Evolutionary conservation across 2,888 invertebrate genomes (phyloP), one percentile per base, ranked within the genome.

Genomic region (Trichopria drosophilae): DNA sequence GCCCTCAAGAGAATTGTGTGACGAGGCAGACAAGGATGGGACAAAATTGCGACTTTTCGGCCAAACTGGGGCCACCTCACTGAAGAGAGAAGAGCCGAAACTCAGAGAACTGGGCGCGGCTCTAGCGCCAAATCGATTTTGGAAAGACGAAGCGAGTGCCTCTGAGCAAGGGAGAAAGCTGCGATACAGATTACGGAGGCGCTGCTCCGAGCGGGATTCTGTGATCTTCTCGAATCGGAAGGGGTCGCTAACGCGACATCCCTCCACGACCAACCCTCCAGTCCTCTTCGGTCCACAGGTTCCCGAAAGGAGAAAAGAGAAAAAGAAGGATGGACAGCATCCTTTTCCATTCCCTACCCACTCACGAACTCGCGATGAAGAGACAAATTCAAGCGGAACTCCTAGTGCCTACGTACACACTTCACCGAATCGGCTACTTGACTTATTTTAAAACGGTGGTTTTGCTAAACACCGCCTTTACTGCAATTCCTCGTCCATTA

Each of bases 111-210:
- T 69, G 71, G 72, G 72, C 71, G 72, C 71, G 71, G 71, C 65
- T 69, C 67, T 63, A 64, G 64, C 67, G n/a, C 66, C 59, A 69
- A 69, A 72, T 72, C 72, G 72, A 72, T 72, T 72, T 72, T 71
- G 69, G 69, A 59, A 69, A 71, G 71, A 67, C 57, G 57, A 49
- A 53, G 56, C 55, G 55, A 39, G 43, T 31, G n/a, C 45, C 48
- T 39, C 52, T 51, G 54, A 46, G 35, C n/a, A 54, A 59, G 40
- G 51, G 52, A 42, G 51, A 53, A 53, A 57, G 58, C 57, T 51
- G 65, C 61, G 66, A 66, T 70, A 64, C 67, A 66, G 68, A 71
- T 70, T 67, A 68, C 64, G 65, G 60, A 61, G 55, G 54, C 58
- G 57, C 49, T 53, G 63, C 57, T 56, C 61, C 59, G n/a, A 57